phyloP scores from a whole-genome alignment of 2,888 invertebrate species.

The Sipha maydis region DNA sequence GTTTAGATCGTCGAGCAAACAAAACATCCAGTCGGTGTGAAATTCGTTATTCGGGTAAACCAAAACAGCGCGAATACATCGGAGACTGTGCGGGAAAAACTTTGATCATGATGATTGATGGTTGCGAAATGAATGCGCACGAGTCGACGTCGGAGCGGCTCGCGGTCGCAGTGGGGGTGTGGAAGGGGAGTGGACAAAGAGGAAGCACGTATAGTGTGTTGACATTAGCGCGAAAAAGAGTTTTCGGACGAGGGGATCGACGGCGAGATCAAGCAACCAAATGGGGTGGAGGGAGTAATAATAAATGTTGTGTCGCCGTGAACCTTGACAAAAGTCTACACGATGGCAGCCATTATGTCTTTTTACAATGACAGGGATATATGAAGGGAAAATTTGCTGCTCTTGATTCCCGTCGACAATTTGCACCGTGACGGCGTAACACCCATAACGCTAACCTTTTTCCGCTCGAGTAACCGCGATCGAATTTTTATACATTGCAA shows the following conservation, averaged over 20 bases:
- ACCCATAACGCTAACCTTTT: no score
- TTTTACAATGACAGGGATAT: conserved; percentile 54
- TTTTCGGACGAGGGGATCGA: background rate
- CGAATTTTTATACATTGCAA: no score
- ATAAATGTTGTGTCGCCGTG: conserved; percentile 53
- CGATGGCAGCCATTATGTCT: conserved; percentile 42
- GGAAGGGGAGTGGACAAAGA: conserved; percentile 19
- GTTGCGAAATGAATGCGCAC: conserved; percentile 19
- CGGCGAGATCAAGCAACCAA: conserved; percentile 1
- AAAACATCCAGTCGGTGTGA: conserved; percentile 33
- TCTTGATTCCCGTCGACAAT: conserved; percentile 45
- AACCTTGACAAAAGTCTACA: conserved; percentile 57
- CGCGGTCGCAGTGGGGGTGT: background rate
- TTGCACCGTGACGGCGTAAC: background rate
- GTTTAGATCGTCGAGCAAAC: conserved; percentile 30
- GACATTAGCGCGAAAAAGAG: conserved; percentile 24
- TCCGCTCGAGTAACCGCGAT: no score
- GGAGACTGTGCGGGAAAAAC: conserved; percentile 10
- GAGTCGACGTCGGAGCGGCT: background rate
- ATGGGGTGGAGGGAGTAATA: conserved; percentile 13
- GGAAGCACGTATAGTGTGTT: conserved; percentile 19
- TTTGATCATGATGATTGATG: conserved; percentile 52
- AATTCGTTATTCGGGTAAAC: conserved; percentile 29
- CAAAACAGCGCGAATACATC: background rate
- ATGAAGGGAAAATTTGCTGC: conserved; percentile 45